Conservation (phyloP, 2,888 invertebrate species). For the Leptinotarsa haldemani region DNA sequence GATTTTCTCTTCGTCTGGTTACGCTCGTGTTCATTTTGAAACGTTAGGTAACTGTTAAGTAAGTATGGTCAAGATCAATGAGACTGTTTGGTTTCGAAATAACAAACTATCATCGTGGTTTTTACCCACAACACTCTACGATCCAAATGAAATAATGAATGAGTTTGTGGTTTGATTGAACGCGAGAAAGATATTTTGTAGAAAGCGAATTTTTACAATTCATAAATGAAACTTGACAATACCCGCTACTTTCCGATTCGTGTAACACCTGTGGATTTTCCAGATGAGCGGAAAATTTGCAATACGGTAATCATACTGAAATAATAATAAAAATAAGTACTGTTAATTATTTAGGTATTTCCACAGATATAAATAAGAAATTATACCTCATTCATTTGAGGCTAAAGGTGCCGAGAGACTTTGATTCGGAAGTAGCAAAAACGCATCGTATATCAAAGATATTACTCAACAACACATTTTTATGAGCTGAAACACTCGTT, state of each 20-base stretch:
- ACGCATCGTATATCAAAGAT: too few relatives aligned
- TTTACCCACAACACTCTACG: conserved; percentile 17
- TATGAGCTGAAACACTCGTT: too few relatives aligned
- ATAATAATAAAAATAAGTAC: too few relatives aligned
- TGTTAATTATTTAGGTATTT: too few relatives aligned
- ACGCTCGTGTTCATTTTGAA: conserved; percentile 1
- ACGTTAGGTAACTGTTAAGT: conserved; percentile 18
- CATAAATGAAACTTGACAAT: background rate
- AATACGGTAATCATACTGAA: too few relatives aligned
- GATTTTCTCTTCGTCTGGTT: background rate
- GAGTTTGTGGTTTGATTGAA: conserved; percentile 38
- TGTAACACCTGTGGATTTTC: background rate
- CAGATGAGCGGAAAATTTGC: background rate
- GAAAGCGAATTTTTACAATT: conserved; percentile 17
- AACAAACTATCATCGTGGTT: conserved; percentile 31
- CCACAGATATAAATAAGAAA: too few relatives aligned
- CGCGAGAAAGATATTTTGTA: conserved; percentile 19
- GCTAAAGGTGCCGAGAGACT: too few relatives aligned
- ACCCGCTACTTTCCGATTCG: background rate
- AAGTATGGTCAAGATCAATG: conserved; percentile 29
- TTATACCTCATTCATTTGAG: too few relatives aligned
- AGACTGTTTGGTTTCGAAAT: conserved; percentile 26
- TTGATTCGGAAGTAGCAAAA: too few relatives aligned
- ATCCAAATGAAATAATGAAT: conserved; percentile 43
- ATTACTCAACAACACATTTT: too few relatives aligned